Evolutionary conservation across 2,797 vertebrate genomes (phyloP).

Genomic region (Lutjanus campechanus): DNA sequence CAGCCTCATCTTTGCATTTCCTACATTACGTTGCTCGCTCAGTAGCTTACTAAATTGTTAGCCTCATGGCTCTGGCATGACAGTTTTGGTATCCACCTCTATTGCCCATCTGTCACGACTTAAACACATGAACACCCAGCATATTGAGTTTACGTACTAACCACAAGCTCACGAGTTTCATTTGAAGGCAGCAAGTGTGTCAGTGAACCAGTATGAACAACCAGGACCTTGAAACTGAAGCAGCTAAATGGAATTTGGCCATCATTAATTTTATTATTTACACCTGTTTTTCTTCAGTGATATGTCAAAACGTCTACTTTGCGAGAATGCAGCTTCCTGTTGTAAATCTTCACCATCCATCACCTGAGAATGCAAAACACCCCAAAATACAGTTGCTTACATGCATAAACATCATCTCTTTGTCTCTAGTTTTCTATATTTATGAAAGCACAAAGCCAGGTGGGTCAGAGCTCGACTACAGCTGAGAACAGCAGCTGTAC

Average conservation of each 20-base stretch:
- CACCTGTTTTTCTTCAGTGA: neutral
- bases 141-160: no score
- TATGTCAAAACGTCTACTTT: neutral
- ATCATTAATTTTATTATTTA: neutral
- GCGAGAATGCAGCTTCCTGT: neutral
- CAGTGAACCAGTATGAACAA: neutral
- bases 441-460: constrained; percentile 22
- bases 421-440: neutral
- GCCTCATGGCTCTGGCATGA: no score
- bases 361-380: neutral
- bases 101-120: no score
- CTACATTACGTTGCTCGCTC: no score
- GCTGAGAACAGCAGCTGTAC: constrained; percentile 11
- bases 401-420: neutral
- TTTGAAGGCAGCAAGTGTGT: neutral
- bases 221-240: neutral
- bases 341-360: neutral
- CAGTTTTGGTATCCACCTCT: no score
- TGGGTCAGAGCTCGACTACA: neutral
- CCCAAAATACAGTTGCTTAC: constrained; percentile 10
- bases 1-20: no score
- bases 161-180: no score
- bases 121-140: no score
- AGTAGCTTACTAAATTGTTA: no score
- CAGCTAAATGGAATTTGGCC: neutral